These are phyloP conservation scores for Antitype chi DNA, from an alignment of 2,888 invertebrate species.

Conservation along the genomic window DNA sequence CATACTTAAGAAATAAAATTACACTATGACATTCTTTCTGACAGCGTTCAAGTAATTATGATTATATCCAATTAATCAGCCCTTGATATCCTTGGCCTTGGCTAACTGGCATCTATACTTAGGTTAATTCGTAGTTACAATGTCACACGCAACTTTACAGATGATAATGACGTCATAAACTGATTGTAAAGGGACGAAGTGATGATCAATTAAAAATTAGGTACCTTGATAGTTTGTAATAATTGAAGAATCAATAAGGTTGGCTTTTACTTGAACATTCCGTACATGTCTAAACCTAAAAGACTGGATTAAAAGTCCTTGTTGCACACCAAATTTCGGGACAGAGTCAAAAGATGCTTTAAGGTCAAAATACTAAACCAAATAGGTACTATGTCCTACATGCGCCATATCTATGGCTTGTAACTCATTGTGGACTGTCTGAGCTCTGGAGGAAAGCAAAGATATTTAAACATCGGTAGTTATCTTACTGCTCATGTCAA, in stretches of 20 bases:
- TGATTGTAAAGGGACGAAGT: background rate
- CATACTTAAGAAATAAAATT: no score
- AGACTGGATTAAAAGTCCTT: background rate
- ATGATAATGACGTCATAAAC: background rate
- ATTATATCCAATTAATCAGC: constrained; percentile 29
- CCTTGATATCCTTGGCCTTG: constrained; percentile 29
- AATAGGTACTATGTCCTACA: background rate
- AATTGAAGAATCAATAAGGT: background rate
- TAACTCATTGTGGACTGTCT: background rate
- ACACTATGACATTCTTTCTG: no score
- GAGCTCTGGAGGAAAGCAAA: background rate
- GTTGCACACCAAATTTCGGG: background rate
- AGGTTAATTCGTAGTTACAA: constrained; percentile 15
- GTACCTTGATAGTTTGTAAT: background rate
- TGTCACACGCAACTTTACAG: constrained; percentile 30
- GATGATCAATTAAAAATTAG: background rate
- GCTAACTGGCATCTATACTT: constrained; percentile 7
- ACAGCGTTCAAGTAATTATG: constrained; percentile 3
- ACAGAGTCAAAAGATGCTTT: no score
- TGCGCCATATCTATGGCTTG: background rate
- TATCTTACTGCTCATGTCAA: constrained; percentile 6
- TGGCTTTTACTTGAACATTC: background rate
- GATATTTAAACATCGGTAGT: background rate
- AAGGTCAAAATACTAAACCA: background rate
- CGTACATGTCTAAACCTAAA: background rate